These are phyloP conservation scores for Eumaeus atala DNA, from an alignment of 1,140 invertebrate genomes.

Conservation along the genomic window DNA sequence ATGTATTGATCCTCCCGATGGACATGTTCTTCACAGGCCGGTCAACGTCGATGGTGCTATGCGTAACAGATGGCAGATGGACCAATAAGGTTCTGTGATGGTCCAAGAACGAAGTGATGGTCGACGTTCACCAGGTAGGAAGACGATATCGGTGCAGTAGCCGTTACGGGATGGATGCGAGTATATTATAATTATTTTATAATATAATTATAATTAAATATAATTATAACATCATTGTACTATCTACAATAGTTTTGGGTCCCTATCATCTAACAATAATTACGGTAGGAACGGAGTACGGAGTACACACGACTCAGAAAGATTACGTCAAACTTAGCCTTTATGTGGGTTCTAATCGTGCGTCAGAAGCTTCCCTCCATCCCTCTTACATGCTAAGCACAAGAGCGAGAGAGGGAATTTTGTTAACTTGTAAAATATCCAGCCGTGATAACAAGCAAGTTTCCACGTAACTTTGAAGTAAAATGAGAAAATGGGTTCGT, in stretches of 20 bases:
- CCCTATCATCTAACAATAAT: not conserved
- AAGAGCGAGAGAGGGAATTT: not conserved
- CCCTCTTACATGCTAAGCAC: not conserved
- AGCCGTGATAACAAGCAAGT: constrained; percentile 5
- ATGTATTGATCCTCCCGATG: no score
- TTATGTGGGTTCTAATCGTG: not conserved
- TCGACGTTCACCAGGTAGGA: no score
- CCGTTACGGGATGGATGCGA: no score
- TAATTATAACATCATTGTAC: no score
- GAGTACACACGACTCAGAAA: constrained; percentile 1
- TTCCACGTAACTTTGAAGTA: constrained; percentile 7
- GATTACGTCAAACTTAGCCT: constrained; percentile 5
- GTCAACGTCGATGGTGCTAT: no score
- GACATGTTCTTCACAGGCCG: no score
- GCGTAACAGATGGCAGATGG: no score
- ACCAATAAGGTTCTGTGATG: no score
- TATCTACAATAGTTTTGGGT: constrained; percentile 2
- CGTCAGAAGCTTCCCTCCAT: not conserved
- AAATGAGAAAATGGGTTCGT: constrained; percentile 7
- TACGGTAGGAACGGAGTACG: constrained; percentile 7
- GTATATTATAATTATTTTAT: no score
- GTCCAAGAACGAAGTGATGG: no score
- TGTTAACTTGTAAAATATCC: constrained; percentile 8
- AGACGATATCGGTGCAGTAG: no score
- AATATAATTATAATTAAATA: no score